These are phyloP conservation scores for Gastracanthus pulcherrimus DNA, from an alignment of 2,888 invertebrate species.

Conservation along the genomic window DNA sequence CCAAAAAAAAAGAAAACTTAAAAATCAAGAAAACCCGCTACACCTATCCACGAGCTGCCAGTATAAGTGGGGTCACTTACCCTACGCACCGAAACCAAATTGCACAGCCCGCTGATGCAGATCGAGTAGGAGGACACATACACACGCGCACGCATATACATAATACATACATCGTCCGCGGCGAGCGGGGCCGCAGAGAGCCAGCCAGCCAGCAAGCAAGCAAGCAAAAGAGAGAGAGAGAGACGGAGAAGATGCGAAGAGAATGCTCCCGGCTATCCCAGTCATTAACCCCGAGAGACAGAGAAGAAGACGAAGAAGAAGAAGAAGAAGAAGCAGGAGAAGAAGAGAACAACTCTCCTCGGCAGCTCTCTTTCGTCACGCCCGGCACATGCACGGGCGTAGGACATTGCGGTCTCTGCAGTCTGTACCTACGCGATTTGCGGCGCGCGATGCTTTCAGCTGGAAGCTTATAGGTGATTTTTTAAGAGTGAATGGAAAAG, in stretches of 20 bases:
- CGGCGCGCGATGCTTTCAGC: too few relatives aligned
- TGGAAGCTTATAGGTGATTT: too few relatives aligned
- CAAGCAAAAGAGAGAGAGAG: conserved; percentile 22
- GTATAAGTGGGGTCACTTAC: too few relatives aligned
- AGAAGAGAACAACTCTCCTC: neutral
- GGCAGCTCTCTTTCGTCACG: conserved; percentile 36
- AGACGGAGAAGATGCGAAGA: conserved; percentile 17
- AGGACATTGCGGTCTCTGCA: conserved; percentile 40
- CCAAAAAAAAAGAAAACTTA: too few relatives aligned
- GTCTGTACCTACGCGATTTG: too few relatives aligned
- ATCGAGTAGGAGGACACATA: conserved; percentile 14
- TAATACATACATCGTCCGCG: neutral
- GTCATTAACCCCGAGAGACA: conserved; percentile 47
- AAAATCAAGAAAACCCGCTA: too few relatives aligned
- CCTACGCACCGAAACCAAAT: too few relatives aligned
- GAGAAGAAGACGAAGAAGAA: neutral
- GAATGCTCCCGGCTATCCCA: conserved; percentile 48
- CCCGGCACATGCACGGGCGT: conserved; percentile 18
- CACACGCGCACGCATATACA: neutral
- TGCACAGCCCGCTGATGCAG: neutral
- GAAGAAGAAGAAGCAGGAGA: neutral
- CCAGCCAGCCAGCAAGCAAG: neutral
- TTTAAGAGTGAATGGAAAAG: too few relatives aligned
- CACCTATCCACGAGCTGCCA: too few relatives aligned
- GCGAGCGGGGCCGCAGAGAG: neutral